Conservation (phyloP, 2,113 vertebrate genomes). For the Cyrtonyx montezumae region DNA sequence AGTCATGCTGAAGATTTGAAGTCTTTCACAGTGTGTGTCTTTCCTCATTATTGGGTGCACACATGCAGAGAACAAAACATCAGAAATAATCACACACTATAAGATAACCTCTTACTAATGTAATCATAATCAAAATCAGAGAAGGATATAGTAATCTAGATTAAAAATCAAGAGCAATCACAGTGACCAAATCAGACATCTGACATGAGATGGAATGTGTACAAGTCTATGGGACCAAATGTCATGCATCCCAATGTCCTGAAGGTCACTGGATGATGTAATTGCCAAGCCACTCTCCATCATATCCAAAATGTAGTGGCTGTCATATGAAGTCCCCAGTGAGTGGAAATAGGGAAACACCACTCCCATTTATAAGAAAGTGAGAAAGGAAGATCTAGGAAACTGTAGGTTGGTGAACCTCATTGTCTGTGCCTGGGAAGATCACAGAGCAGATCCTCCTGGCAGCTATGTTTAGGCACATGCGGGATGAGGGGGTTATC, state of each 20-base stretch:
- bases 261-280: not conserved
- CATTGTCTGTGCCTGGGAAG: no score
- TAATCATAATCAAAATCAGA: not conserved
- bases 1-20: not conserved
- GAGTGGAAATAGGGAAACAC: not conserved
- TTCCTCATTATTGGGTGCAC: not conserved
- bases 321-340: not conserved
- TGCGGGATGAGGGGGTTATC: no score
- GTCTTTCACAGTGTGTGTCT: not conserved
- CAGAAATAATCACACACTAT: not conserved
- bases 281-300: not conserved
- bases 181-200: not conserved
- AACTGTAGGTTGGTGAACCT: no score
- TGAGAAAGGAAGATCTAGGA: not conserved
- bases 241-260: not conserved
- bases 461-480: no score
- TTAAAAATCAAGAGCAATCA: not conserved
- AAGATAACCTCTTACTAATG: not conserved
- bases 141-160: not conserved
- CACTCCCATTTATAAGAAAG: not conserved
- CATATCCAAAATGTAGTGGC: not conserved
- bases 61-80: not conserved
- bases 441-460: no score
- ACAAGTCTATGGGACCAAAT: not conserved
- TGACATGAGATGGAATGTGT: not conserved